Conservation (phyloP, 1,140 invertebrate genomes). For the Ridgeia piscesae region DNA sequence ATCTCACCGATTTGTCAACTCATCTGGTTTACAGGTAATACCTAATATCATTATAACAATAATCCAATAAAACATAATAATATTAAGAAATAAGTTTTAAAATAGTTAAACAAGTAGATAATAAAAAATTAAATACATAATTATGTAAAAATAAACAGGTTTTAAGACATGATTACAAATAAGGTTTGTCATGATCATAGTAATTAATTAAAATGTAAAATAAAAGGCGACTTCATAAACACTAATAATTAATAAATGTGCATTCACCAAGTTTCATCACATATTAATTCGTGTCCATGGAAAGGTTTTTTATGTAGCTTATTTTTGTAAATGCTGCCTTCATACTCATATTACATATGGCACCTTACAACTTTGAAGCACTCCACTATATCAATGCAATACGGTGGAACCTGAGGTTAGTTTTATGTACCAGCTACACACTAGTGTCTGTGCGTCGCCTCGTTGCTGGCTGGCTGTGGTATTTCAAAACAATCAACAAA, state of each 20-base stretch:
- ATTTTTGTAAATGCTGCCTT: not conserved
- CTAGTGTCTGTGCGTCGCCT: not conserved
- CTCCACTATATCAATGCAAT: not conserved
- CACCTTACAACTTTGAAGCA: not conserved
- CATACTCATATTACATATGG: not conserved
- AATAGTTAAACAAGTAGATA: too few species aligned
- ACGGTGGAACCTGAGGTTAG: not conserved
- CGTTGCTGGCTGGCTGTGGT: not conserved
- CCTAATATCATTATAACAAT: too few species aligned
- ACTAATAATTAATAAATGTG: not conserved
- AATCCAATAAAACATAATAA: too few species aligned
- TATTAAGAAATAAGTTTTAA: too few species aligned
- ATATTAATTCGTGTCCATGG: not conserved
- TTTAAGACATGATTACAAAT: too few species aligned
- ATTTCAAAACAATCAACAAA: not conserved
- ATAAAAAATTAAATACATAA: too few species aligned
- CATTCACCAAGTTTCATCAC: not conserved
- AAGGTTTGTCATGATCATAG: too few species aligned
- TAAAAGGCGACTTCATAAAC: not conserved
- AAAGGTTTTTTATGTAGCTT: not conserved
- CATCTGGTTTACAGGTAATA: not conserved
- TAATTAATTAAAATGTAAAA: not conserved
- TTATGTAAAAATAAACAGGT: too few species aligned
- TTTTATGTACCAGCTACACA: not conserved
- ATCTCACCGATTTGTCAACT: not conserved